These are phyloP conservation scores for Drosophila percnosoma DNA, from an alignment of 2,888 invertebrate species.

Conservation along the genomic window DNA sequence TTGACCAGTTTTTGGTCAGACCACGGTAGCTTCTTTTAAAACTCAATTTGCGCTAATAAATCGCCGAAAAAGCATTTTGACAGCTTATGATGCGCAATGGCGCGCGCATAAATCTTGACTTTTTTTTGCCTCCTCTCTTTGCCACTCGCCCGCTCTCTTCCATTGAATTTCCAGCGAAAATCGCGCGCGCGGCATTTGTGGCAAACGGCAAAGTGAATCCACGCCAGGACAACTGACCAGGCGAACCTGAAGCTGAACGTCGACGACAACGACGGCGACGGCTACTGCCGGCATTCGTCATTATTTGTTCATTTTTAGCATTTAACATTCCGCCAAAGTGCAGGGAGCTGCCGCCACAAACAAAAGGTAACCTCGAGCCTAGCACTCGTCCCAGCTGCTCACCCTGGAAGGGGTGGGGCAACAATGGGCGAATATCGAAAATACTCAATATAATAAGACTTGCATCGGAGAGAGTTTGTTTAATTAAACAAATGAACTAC, in stretches of 20 bases:
- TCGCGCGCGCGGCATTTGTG: slow-evolving; percentile 55
- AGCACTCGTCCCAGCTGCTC: slow-evolving; percentile 27
- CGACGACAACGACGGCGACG: slow-evolving; percentile 9
- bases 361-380: slow-evolving; percentile 38
- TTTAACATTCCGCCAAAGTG: slow-evolving; percentile 82
- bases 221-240: slow-evolving; percentile 25
- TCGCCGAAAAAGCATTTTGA: slow-evolving; percentile 83
- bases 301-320: slow-evolving; percentile 83
- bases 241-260: slow-evolving; percentile 13
- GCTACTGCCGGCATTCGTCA: slow-evolving; percentile 79
- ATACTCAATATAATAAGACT: not conserved
- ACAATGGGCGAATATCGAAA: slow-evolving; percentile 30
- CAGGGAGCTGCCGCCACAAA: slow-evolving; percentile 27
- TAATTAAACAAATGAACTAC: not conserved
- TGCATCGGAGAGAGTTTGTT: not conserved
- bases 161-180: slow-evolving; percentile 65
- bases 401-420: not conserved
- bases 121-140: slow-evolving; percentile 5
- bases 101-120: slow-evolving; percentile 76
- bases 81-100: slow-evolving; percentile 81
- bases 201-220: slow-evolving; percentile 52
- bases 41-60: slow-evolving; percentile 84
- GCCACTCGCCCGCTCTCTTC: slow-evolving; percentile 18
- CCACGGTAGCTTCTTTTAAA: slow-evolving; percentile 76
- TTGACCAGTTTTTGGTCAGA: slow-evolving; percentile 35